Evolutionary conservation across 2,888 invertebrate species (phyloP).

Genomic region (Melanotus villosus): DNA sequence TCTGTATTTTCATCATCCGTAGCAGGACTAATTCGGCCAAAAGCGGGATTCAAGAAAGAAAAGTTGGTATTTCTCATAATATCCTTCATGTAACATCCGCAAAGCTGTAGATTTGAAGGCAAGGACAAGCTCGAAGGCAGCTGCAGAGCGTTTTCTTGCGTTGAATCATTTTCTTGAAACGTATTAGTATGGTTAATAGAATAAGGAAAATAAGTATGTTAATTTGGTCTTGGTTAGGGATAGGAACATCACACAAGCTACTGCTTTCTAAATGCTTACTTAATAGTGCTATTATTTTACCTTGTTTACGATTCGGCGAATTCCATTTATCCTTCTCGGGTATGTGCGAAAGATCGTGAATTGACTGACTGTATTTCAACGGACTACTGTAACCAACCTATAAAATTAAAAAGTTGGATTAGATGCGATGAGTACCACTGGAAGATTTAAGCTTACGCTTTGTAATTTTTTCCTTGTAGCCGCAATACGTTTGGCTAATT

Average conservation of each 20-base stretch:
- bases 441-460: slow-evolving; percentile 83
- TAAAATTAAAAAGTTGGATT: background rate
- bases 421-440: too few species aligned
- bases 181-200: slow-evolving; percentile 58
- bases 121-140: slow-evolving; percentile 58
- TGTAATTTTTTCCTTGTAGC: slow-evolving; percentile 90
- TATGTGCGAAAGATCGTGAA: slow-evolving; percentile 85
- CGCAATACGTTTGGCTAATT: slow-evolving; percentile 84
- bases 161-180: slow-evolving; percentile 43
- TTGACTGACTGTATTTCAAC: slow-evolving; percentile 88
- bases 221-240: slow-evolving; percentile 49
- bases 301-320: slow-evolving; percentile 54
- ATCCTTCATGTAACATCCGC: slow-evolving; percentile 67
- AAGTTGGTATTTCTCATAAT: slow-evolving; percentile 60
- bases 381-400: slow-evolving; percentile 85
- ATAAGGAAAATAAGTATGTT: slow-evolving; percentile 55
- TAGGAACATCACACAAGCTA: slow-evolving; percentile 55
- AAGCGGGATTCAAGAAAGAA: slow-evolving; percentile 32
- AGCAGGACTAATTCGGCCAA: slow-evolving; percentile 25
- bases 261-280: slow-evolving; percentile 44
- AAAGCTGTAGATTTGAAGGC: slow-evolving; percentile 64
- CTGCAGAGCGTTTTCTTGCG: slow-evolving; percentile 24
- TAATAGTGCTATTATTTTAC: slow-evolving; percentile 44
- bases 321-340: slow-evolving; percentile 70
- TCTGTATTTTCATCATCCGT: slow-evolving; percentile 36